Evolutionary conservation across 2,888 invertebrate species (phyloP), one percentile per base, ranked within the genome.

Genomic region (Phrixothrix hirtus): DNA sequence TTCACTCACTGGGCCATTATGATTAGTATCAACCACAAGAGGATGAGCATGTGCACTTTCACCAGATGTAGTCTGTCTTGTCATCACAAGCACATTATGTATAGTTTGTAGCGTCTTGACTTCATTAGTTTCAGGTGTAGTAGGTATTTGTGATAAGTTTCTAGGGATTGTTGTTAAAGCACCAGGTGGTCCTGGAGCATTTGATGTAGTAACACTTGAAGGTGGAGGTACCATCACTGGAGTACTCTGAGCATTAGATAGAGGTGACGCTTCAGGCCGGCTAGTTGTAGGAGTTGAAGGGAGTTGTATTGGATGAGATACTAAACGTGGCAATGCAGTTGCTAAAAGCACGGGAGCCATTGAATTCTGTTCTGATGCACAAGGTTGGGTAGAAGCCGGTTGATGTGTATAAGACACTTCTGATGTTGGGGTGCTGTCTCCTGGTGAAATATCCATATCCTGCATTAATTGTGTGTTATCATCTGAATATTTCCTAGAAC

Each of bases 391-490:
- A 64, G 63, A 55, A 64, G 58, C 60, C 60, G 60, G 46, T 52
- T 54, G 44, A 74, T 68, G 77, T 67, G 72, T 72, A 75, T 87
- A 88, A 53, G 87, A 86, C 59, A 87, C 85, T 77, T 92, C 92
- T 15, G 91, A 91, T 48, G 91, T 86, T 27, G 92, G 92, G 57
- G 92, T 92, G 71, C 92, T 92, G 70, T 91, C 86, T 63, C 90
- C 91, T 10, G 93, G 93, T 52, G 94, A 95, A 70, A 95, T 94
- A 71, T 95, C 95, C 94, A 95, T 94, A 70, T 95, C 95, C 76
- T 93, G 89, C 57, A 64, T 65, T 57, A 62, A 48, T 52, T 62
- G 69, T 39, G 49, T 53, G 29, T 63, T 63, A 41, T 67, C 65
- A 30, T 68, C 67, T 16, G 61, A 57, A 45, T 63, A 66, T 47